Evolutionary conservation across 2,888 invertebrate genomes (phyloP).

Genomic region (Trypoxylon attenuatum): DNA sequence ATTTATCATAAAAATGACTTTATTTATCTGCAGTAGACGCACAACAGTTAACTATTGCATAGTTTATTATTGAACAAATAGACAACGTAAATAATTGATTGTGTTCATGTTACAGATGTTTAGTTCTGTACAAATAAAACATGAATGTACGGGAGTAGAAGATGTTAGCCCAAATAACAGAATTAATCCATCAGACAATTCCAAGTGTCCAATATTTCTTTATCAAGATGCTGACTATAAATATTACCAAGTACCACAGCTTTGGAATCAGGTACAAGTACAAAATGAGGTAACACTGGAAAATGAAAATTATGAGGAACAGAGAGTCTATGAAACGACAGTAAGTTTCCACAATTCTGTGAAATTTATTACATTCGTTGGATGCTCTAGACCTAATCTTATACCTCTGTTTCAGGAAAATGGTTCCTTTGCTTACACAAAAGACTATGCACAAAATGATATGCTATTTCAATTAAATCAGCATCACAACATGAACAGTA

Average conservation of each 20-base stretch:
- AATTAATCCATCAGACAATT: slow-evolving; percentile 57
- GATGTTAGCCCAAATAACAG: slow-evolving; percentile 62
- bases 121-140: slow-evolving; percentile 70
- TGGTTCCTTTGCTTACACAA: slow-evolving; percentile 37
- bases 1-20: too few relatives aligned
- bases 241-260: slow-evolving; percentile 70
- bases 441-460: slow-evolving; percentile 36
- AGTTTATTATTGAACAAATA: too few relatives aligned
- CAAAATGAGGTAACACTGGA: slow-evolving; percentile 65
- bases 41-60: too few relatives aligned
- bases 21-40: too few relatives aligned
- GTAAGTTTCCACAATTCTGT: slow-evolving; percentile 36
- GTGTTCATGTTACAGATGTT: slow-evolving; percentile 72
- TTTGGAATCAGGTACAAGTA: slow-evolving; percentile 69
- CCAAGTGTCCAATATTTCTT: slow-evolving; percentile 67
- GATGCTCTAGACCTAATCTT: background rate
- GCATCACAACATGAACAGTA: slow-evolving; percentile 28
- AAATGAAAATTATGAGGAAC: slow-evolving; percentile 60
- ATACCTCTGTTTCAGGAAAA: slow-evolving; percentile 38
- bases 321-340: slow-evolving; percentile 56
- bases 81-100: too few relatives aligned
- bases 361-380: background rate
- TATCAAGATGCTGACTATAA: slow-evolving; percentile 70
- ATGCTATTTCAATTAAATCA: slow-evolving; percentile 38
- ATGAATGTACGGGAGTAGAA: slow-evolving; percentile 68